Evolutionary conservation across 2,888 invertebrate species (phyloP).

Genomic region (Chrysolina americana): DNA sequence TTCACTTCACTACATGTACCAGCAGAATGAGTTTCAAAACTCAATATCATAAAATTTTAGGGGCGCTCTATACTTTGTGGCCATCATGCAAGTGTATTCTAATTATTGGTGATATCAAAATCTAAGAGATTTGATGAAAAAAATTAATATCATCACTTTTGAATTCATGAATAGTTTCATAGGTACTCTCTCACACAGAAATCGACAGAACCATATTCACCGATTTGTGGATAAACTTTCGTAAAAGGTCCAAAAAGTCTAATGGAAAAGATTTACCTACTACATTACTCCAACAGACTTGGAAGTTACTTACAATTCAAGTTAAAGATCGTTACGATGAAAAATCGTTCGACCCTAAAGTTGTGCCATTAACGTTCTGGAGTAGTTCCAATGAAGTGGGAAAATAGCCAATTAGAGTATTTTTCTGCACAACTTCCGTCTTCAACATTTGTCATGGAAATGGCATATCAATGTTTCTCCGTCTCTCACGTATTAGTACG

Average conservation of each 20-base stretch:
- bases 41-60: no score
- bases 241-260: constrained; percentile 19
- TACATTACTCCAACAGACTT: constrained; percentile 39
- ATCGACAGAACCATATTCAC: neutral
- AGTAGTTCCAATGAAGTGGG: constrained; percentile 53
- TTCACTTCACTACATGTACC: no score
- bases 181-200: neutral
- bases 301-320: constrained; percentile 42
- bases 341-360: constrained; percentile 53
- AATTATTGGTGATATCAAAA: no score
- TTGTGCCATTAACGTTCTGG: constrained; percentile 55
- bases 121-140: no score
- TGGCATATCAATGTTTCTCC: constrained; percentile 31
- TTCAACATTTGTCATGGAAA: constrained; percentile 39
- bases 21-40: no score
- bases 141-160: no score
- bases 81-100: no score
- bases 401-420: constrained; percentile 55
- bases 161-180: neutral
- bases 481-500: neutral
- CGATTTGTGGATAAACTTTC: neutral
- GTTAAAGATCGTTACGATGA: constrained; percentile 47
- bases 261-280: constrained; percentile 34
- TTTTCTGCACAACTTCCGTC: constrained; percentile 50
- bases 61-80: no score